A percentile compares a stretch with the other conserved stretches of the same genome.
Conservation (phyloP, 2,113 vertebrate genomes). For the Bettongia penicillata region DNA sequence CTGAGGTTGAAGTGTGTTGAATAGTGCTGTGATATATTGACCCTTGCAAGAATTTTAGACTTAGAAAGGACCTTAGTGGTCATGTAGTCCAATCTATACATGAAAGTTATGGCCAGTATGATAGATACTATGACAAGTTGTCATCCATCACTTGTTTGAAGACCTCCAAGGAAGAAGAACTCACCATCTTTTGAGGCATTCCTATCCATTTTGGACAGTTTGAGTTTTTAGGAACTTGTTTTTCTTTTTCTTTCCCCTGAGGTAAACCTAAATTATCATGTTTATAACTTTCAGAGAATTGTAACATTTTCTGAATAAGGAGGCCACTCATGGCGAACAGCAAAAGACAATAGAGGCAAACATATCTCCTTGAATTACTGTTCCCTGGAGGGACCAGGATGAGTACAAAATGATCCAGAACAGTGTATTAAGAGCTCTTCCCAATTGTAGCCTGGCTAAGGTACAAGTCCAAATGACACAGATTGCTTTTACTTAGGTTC, state of each 20-base stretch:
- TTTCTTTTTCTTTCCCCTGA: too few relatives aligned
- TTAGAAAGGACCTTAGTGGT: background rate
- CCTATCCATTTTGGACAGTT: too few relatives aligned
- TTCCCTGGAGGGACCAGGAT: too few relatives aligned
- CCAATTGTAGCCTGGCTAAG: background rate
- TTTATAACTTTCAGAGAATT: too few relatives aligned
- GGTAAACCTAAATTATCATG: too few relatives aligned
- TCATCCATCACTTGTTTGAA: background rate
- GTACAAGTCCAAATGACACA: background rate
- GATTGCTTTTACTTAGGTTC: background rate
- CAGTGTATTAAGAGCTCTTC: background rate
- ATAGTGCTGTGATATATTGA: background rate
- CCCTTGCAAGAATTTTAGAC: background rate
- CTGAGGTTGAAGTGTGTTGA: too few relatives aligned
- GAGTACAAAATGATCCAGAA: background rate
- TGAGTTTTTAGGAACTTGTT: too few relatives aligned
- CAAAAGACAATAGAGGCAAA: too few relatives aligned
- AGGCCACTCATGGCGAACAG: too few relatives aligned
- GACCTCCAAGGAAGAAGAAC: background rate
- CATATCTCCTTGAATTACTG: too few relatives aligned
- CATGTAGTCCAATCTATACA: background rate
- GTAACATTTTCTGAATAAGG: too few relatives aligned
- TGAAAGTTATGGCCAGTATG: background rate
- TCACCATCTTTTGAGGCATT: too few relatives aligned
- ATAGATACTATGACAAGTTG: background rate